Conservation (phyloP, 2,113 vertebrate genomes). For the Ictalurus furcatus region DNA sequence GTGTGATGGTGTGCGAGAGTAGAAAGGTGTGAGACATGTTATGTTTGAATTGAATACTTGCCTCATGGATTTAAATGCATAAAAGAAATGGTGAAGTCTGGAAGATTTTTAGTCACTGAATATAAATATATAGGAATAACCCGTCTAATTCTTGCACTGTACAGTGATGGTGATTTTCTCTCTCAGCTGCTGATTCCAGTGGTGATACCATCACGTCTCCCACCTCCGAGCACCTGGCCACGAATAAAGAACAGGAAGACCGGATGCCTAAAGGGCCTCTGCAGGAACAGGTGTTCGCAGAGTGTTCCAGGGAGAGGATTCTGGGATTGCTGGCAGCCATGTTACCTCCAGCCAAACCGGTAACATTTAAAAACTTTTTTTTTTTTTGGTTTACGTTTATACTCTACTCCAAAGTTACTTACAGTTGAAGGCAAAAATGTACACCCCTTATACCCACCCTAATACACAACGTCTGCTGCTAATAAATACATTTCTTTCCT, state of each 20-base stretch:
- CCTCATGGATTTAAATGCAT: too few species aligned
- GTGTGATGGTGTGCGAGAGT: neutral
- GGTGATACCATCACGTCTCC: slow-evolving; percentile 62
- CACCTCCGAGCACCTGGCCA: slow-evolving; percentile 53
- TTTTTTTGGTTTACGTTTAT: neutral
- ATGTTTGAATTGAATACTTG: neutral
- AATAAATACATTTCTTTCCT: neutral
- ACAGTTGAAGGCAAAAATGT: neutral
- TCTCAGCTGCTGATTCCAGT: slow-evolving; percentile 58
- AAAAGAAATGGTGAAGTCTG: neutral
- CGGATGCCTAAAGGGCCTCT: slow-evolving; percentile 75
- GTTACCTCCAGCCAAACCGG: slow-evolving; percentile 87
- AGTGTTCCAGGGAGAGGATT: slow-evolving; percentile 96
- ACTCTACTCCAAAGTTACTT: neutral
- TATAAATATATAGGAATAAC: neutral
- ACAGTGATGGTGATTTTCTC: neutral
- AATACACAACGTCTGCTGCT: neutral
- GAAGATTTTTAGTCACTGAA: neutral
- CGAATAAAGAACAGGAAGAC: slow-evolving; percentile 68
- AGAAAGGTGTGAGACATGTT: neutral
- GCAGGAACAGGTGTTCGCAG: slow-evolving; percentile 92
- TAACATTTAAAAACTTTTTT: slow-evolving; percentile 59
- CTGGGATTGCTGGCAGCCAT: slow-evolving; percentile 92
- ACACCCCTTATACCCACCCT: neutral
- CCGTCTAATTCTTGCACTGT: neutral